These are phyloP conservation scores for Parasteatoda tepidariorum DNA, from an alignment of 1,140 invertebrate species.

Conservation along the genomic window DNA sequence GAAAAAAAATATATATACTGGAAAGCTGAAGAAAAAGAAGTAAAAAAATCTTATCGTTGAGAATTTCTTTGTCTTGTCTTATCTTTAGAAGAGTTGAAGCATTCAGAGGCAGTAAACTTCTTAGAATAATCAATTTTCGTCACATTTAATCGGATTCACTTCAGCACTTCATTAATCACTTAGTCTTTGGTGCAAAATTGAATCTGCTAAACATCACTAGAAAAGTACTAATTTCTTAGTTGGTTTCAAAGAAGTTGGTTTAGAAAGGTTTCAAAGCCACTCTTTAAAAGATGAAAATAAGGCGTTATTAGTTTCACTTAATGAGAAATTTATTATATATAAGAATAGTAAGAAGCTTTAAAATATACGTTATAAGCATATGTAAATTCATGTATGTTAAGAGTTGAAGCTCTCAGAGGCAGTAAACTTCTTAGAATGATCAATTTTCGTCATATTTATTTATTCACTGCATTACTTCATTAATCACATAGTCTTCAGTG, in stretches of 20 bases:
- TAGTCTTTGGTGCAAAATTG: constrained; percentile 18
- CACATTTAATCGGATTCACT: constrained; percentile 38
- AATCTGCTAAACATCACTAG: constrained; percentile 43
- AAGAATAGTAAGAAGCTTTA: constrained; percentile 5
- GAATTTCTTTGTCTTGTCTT: constrained; percentile 23
- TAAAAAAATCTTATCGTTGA: neutral
- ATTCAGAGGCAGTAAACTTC: constrained; percentile 19
- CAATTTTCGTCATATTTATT: constrained; percentile 43
- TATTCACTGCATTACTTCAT: constrained; percentile 23
- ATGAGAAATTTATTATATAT: constrained; percentile 24
- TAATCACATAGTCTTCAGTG: constrained; percentile 25
- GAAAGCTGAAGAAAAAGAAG: neutral
- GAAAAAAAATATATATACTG: neutral
- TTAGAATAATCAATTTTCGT: constrained; percentile 43
- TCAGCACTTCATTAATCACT: constrained; percentile 30
- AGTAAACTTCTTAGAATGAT: constrained; percentile 31
- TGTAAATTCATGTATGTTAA: too few species aligned
- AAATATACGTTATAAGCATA: neutral
- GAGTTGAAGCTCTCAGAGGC: constrained; percentile 7
- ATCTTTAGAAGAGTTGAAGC: constrained; percentile 7
- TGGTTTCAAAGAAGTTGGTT: constrained; percentile 22
- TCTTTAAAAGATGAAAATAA: constrained; percentile 45
- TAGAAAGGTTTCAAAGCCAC: neutral
- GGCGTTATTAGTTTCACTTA: constrained; percentile 20
- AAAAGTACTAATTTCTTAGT: constrained; percentile 40